Percentiles rank a stretch among this genome's conserved stretches.
Evolutionary conservation across 64 coral and sea anemone species (phyloP).

Genomic region (Montipora efflorescens): DNA sequence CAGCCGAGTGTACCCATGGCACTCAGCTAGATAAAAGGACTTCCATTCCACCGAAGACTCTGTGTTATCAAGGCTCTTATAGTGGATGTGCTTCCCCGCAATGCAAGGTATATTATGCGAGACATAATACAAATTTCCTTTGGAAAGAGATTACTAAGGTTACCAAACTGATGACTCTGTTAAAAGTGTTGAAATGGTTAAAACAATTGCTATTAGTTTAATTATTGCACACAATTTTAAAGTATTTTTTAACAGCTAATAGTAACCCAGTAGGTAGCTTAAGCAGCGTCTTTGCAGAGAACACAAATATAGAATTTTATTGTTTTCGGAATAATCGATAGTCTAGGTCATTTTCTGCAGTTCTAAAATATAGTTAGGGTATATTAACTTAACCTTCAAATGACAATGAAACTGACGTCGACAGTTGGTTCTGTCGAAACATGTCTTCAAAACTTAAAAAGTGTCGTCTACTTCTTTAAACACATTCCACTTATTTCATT

Average conservation of each 20-base stretch:
- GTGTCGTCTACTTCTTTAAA: too few relatives aligned
- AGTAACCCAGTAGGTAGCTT: background rate
- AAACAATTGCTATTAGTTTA: constrained; percentile 19
- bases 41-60: constrained; percentile 18
- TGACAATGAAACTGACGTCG: background rate
- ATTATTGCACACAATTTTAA: constrained; percentile 41
- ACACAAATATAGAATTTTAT: too few relatives aligned
- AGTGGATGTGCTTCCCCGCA: background rate
- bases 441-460: too few relatives aligned
- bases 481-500: too few relatives aligned
- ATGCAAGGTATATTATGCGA: constrained; percentile 4
- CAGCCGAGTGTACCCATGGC: constrained; percentile 68
- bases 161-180: background rate
- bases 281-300: background rate
- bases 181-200: too few relatives aligned
- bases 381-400: too few relatives aligned
- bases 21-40: constrained; percentile 32
- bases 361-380: too few relatives aligned
- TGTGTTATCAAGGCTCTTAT: background rate
- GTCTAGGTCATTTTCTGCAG: too few relatives aligned
- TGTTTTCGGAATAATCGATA: constrained; percentile 1
- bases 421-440: background rate
- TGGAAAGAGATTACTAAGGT: background rate
- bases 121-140: background rate
- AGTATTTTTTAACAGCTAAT: constrained; percentile 32